Evolutionary conservation across 2,113 vertebrate species (phyloP).

Genomic region (Rattus norvegicus): GRCr8 NC_086020.1:195920501-195921000

Average conservation of each 20-base stretch:
- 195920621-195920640: neutral
- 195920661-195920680: neutral
- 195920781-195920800: constrained; percentile 23
- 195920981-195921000: constrained; percentile 20
- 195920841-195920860: constrained; percentile 59
- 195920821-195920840: constrained; percentile 56
- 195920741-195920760: constrained; percentile 42
- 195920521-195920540: neutral
- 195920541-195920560: neutral
- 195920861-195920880: constrained; percentile 32
- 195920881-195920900: constrained; percentile 28
- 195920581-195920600: neutral
- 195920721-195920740: constrained; percentile 52
- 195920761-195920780: constrained; percentile 26
- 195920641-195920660: neutral
- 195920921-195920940: neutral
- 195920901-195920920: constrained; percentile 56
- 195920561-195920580: neutral
- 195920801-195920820: constrained; percentile 29
- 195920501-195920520: neutral
- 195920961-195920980: neutral
- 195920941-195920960: neutral
- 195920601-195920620: neutral
- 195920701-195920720: constrained; percentile 46
- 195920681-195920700: constrained; percentile 18